These are phyloP conservation scores for Drosophila mettleri DNA, from an alignment of 2,888 invertebrate species.

Conservation along the genomic window DNA sequence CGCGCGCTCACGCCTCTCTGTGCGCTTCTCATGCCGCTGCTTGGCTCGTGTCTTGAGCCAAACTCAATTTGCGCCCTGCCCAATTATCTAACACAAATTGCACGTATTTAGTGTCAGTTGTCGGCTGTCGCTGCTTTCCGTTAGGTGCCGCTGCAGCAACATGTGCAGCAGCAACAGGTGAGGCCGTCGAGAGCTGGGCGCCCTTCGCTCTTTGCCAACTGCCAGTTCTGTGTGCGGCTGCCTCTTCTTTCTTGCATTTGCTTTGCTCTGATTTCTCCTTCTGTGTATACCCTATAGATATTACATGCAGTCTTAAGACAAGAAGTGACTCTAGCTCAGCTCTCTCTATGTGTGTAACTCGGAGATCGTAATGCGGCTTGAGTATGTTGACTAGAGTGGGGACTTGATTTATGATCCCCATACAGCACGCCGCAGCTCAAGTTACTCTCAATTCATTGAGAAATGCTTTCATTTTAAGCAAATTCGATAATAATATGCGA, in stretches of 20 bases:
- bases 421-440: too few relatives aligned
- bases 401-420: too few relatives aligned
- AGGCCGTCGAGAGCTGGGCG: constrained; percentile 13
- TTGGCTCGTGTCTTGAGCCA: not conserved
- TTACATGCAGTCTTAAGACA: not conserved
- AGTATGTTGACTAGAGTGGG: too few relatives aligned
- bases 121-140: constrained; percentile 1
- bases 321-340: too few relatives aligned
- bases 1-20: not conserved
- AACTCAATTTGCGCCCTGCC: constrained; percentile 33
- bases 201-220: constrained; percentile 41
- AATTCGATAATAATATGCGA: too few relatives aligned
- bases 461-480: too few relatives aligned
- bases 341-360: too few relatives aligned
- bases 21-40: not conserved
- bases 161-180: constrained; percentile 62
- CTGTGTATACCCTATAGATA: not conserved
- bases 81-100: constrained; percentile 52
- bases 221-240: constrained; percentile 40
- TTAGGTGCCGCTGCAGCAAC: constrained; percentile 15
- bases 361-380: too few relatives aligned
- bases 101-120: constrained; percentile 27
- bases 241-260: constrained; percentile 39
- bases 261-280: constrained; percentile 32
- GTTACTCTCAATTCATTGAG: too few relatives aligned